phyloP scores from a whole-genome alignment of 2,797 vertebrate genomes.

The Sebastes cheni region DNA sequence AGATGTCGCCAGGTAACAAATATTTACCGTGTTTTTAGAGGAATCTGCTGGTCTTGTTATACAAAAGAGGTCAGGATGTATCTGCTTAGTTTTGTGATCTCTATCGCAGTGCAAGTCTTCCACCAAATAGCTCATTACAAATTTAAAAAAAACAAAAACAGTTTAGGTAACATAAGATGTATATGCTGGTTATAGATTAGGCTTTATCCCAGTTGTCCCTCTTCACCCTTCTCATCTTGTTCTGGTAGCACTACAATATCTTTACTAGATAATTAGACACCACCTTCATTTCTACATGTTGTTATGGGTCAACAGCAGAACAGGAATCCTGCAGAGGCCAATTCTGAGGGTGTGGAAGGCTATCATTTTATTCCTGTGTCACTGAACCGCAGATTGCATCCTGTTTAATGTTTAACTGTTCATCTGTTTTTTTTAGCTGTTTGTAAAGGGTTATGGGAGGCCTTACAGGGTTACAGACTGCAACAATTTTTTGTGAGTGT shows the following conservation, averaged over 20 bases:
- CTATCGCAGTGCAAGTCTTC: no score
- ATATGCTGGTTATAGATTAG: background rate
- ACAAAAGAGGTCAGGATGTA: background rate
- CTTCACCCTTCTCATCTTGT: background rate
- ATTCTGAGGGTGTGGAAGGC: background rate
- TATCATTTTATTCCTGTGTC: background rate
- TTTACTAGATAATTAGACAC: background rate
- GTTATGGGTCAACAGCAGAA: background rate
- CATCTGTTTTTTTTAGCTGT: background rate
- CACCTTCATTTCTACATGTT: background rate
- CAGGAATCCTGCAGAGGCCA: background rate
- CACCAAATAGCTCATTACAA: background rate
- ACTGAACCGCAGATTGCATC: background rate
- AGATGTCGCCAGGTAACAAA: background rate
- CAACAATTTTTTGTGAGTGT: background rate
- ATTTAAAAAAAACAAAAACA: background rate
- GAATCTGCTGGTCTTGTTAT: background rate
- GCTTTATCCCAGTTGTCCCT: background rate
- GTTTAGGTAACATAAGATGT: background rate
- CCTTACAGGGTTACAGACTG: background rate
- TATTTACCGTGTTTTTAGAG: background rate
- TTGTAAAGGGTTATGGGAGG: background rate
- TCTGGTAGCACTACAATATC: background rate
- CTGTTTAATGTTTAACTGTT: background rate
- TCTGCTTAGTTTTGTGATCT: background rate